A percentile compares a stretch with the other conserved stretches of the same genome.
Evolutionary conservation across 2,797 vertebrate species (phyloP).

Genomic region (Schizopygopsis malacanthus): DNA sequence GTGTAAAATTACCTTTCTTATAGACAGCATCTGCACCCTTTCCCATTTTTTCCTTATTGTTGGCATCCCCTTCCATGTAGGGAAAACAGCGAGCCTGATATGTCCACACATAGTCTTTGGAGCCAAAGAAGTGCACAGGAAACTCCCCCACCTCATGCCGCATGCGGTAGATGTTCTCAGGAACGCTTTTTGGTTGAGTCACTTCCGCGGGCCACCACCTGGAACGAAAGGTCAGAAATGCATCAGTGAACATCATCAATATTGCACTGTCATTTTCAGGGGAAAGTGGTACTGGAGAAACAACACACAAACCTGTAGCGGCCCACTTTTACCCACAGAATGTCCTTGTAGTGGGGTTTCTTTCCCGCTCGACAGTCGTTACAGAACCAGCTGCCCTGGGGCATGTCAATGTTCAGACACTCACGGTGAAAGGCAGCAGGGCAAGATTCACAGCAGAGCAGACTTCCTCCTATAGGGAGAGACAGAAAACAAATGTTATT

Average conservation of each 20-base stretch:
- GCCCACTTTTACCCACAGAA: conserved; percentile 98
- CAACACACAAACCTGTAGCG: conserved; percentile 83
- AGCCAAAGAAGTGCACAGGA: conserved; percentile 97
- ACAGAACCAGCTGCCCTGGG: conserved; percentile 98
- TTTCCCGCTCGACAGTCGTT: conserved; percentile 99
- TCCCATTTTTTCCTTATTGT: conserved; percentile 98
- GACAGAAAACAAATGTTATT: background rate
- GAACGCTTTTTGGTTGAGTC: conserved; percentile 90
- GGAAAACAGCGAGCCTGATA: conserved; percentile 98
- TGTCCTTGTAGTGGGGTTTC: conserved; percentile 95
- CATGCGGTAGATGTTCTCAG: conserved; percentile 93
- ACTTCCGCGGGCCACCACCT: conserved; percentile 99
- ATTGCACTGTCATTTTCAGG: background rate
- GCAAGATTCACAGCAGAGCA: conserved; percentile 98
- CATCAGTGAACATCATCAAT: background rate
- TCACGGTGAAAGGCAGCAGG: conserved; percentile 98
- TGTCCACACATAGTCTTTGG: conserved; percentile 98
- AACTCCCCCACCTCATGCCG: conserved; percentile 97
- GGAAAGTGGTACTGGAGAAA: background rate
- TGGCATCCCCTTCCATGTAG: conserved; percentile 98
- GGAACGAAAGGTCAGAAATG: conserved; percentile 11
- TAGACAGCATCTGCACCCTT: conserved; percentile 95
- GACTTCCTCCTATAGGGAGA: conserved; percentile 88
- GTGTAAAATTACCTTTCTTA: conserved; percentile 86
- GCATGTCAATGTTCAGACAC: conserved; percentile 98